Evolutionary conservation across 2,888 invertebrate species (phyloP).

Genomic region (Chirona hameri): DNA sequence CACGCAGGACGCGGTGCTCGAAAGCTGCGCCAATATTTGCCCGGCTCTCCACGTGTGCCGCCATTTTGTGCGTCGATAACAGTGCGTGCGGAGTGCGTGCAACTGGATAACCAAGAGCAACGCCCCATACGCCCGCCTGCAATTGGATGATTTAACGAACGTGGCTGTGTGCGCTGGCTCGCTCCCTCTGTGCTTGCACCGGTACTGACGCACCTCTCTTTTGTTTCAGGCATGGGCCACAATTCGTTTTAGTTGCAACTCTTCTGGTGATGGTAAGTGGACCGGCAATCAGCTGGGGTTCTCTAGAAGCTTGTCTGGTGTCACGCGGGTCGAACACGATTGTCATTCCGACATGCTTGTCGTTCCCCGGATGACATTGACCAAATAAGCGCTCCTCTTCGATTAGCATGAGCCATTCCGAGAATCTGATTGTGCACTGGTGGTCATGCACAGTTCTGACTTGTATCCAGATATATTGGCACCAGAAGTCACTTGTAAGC

Average conservation of each 20-base stretch:
- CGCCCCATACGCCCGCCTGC: not conserved
- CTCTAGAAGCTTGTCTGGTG: too few species aligned
- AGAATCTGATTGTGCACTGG: not conserved
- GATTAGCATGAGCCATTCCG: not conserved
- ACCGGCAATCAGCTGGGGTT: not conserved
- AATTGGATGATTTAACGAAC: not conserved
- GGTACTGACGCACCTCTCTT: not conserved
- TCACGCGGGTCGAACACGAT: too few species aligned
- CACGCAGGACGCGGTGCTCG: not conserved
- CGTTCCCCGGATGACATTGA: too few species aligned
- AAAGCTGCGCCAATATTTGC: slow-evolving; percentile 11
- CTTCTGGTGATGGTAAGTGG: slow-evolving; percentile 3
- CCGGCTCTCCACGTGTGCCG: not conserved
- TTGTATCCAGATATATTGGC: not conserved
- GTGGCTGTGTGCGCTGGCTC: not conserved
- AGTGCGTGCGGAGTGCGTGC: slow-evolving; percentile 10
- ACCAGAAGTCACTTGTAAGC: too few species aligned
- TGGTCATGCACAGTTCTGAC: not conserved
- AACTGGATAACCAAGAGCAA: not conserved
- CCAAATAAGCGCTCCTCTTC: not conserved
- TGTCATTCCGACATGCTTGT: too few species aligned
- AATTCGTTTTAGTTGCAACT: slow-evolving; percentile 25
- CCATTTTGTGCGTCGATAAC: slow-evolving; percentile 22
- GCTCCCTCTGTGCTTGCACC: not conserved
- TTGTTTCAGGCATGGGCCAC: slow-evolving; percentile 8